These are phyloP conservation scores for Synergus japonicus DNA, from an alignment of 2,888 invertebrate species.

Conservation along the genomic window DNA sequence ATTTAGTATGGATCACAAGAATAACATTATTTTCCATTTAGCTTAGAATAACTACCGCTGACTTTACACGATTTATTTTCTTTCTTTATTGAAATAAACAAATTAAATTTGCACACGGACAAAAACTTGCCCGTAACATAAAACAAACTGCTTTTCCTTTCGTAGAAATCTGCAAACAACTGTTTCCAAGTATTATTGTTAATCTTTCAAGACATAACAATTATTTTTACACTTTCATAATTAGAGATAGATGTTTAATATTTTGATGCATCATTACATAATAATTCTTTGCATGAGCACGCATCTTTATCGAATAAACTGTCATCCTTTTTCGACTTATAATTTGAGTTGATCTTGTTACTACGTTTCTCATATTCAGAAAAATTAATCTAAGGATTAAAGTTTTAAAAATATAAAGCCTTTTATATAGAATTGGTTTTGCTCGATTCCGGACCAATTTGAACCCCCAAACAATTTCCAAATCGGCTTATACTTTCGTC, in stretches of 20 bases:
- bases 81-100: conserved; percentile 3
- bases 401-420: not conserved
- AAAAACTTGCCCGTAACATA: not conserved
- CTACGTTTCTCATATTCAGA: not conserved
- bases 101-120: conserved; percentile 10
- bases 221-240: not conserved
- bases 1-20: conserved; percentile 4
- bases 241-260: not conserved
- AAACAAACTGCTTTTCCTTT: not conserved
- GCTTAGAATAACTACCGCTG: conserved; percentile 10
- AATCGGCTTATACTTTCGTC: not conserved
- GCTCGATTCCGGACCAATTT: not conserved
- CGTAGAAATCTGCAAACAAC: not conserved
- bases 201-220: not conserved
- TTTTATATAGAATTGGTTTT: not conserved
- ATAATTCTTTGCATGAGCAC: too few species aligned
- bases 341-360: too few species aligned
- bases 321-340: too few species aligned
- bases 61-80: conserved; percentile 6
- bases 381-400: not conserved
- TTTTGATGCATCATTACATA: too few species aligned
- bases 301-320: too few species aligned
- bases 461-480: not conserved
- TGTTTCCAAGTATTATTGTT: not conserved
- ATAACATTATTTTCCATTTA: not conserved